Evolutionary conservation across 2,888 invertebrate genomes (phyloP), one percentile per base, ranked within the genome.

Genomic region (Cataglyphis cursor): DNA sequence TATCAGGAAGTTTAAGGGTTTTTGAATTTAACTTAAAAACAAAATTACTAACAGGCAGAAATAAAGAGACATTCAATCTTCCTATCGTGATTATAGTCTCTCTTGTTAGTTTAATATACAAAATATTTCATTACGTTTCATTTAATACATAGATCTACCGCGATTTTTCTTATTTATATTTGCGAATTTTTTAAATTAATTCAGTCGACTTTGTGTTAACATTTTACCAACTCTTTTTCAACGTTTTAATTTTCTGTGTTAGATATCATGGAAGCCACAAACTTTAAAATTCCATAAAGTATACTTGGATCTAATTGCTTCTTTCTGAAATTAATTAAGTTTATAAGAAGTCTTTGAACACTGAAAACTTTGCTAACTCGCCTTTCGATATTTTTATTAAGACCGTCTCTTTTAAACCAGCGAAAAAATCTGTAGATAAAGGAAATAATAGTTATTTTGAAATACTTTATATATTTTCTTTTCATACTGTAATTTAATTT

Each of bases 281-380:
- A 78, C 78, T 78, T 78, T 59, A 44, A 78, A 70, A 78, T 78
- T 51, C 78, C 31, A 70, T 59, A 78, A 70, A 44, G 59, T 59
- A 51, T 48, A 70, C 78, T 57, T 35, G 41, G 54, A 66, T 57
- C 70, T 70, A 78, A 78, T 78, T 70, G 57, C 78, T 70, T 70
- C 59, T 44, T 59, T 70, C 78, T 70, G 70, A 68, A 57, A 78
- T 78, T 78, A 78, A 78, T 78, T 78, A 78, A 64, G 72, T 70
- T 70, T 59, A 31, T 24, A 65, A 76, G 28, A 78, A 78, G 72
- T 78, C 65, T 44, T 78, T 31, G 18, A 28, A 54, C 54, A 31
- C 31, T 70, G 70, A 70, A 70, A 57, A 78, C 72, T 59, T 78
- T 3, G 35, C 59, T 21, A 70, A 78, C 72, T 70, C 51, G 31